Evolutionary conservation across 2,888 invertebrate genomes (phyloP).

Genomic region (Augochlorella aurata): DNA sequence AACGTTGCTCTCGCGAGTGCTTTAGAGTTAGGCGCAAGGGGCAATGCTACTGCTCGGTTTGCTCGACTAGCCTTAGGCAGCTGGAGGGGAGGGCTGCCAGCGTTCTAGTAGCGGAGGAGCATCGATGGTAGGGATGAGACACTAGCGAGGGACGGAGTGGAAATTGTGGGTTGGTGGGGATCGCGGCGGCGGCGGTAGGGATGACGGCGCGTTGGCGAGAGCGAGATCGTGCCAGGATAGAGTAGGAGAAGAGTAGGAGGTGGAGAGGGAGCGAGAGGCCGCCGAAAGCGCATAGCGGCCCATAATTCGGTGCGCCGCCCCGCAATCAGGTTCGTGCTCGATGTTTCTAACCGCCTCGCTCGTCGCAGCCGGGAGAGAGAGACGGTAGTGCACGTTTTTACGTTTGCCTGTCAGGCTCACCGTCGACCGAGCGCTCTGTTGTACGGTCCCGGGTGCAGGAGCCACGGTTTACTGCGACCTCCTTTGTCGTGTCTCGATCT

Average conservation of each 20-base stretch:
- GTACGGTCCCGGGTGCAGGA: neutral
- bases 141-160: conserved; percentile 26
- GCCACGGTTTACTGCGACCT: conserved; percentile 10
- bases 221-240: conserved; percentile 37
- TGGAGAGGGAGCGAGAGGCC: conserved; percentile 65
- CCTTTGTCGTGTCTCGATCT: conserved; percentile 35
- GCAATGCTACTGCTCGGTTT: conserved; percentile 63
- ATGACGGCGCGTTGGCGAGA: conserved; percentile 44
- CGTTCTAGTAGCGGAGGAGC: conserved; percentile 34
- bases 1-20: conserved; percentile 54
- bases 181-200: conserved; percentile 37
- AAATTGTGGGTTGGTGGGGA: neutral
- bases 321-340: conserved; percentile 79
- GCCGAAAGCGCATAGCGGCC: conserved; percentile 78
- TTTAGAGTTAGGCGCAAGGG: conserved; percentile 52
- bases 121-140: conserved; percentile 42
- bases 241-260: conserved; percentile 54
- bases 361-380: conserved; percentile 61
- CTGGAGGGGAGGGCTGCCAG: conserved; percentile 37
- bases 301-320: conserved; percentile 80
- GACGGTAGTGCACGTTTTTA: conserved; percentile 68
- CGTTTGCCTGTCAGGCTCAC: conserved; percentile 43
- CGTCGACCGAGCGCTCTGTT: conserved; percentile 14
- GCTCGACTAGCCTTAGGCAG: conserved; percentile 49
- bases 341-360: conserved; percentile 66